Conservation (phyloP, 2,797 vertebrate genomes). For the Sebastes itinus region DNA sequence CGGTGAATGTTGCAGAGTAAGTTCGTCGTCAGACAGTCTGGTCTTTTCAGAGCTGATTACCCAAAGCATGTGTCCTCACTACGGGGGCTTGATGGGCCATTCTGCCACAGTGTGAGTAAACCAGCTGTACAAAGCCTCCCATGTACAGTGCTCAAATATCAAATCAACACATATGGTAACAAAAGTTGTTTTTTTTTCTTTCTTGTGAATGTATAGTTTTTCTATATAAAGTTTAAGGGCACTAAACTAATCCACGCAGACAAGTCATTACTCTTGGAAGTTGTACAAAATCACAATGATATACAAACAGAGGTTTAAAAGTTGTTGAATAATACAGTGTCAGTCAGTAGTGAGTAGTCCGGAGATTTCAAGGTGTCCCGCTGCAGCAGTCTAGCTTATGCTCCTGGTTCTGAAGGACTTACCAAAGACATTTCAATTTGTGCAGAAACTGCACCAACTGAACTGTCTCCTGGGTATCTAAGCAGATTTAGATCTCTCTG, state of each 20-base stretch:
- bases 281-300: background rate
- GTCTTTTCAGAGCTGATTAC: conserved; percentile 75
- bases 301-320: background rate
- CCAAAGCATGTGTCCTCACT: conserved; percentile 72
- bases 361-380: background rate
- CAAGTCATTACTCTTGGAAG: rapidly evolving
- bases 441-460: background rate
- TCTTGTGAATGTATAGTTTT: background rate
- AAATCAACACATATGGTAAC: conserved; percentile 34
- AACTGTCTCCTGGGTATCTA: background rate
- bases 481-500: background rate
- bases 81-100: conserved; percentile 60
- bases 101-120: conserved; percentile 54
- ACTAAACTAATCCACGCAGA: background rate
- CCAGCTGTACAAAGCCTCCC: conserved; percentile 37
- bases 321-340: background rate
- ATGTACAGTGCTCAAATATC: conserved; percentile 12
- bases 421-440: background rate
- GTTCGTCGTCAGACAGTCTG: conserved; percentile 55
- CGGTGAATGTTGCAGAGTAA: conserved; percentile 24
- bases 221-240: background rate
- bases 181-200: background rate
- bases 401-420: background rate
- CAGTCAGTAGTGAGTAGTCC: background rate
- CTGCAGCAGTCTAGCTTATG: background rate